These are phyloP conservation scores for Syngnathus rostellatus DNA, from an alignment of 2,797 vertebrate genomes.

Conservation along the genomic window DNA sequence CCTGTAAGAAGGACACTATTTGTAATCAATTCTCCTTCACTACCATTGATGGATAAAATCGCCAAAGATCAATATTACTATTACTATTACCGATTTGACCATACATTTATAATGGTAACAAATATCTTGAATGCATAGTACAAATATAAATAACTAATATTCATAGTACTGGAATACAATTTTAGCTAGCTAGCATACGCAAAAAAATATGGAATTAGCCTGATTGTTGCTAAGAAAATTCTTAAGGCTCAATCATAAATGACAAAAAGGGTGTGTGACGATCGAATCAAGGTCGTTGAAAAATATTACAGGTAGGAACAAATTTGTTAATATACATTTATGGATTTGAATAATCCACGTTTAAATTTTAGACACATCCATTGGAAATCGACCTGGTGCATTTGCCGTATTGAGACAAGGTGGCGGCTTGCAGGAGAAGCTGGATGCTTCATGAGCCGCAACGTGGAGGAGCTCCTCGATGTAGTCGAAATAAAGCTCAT, in stretches of 20 bases:
- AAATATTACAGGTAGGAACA: too few relatives aligned
- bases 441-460: constrained; percentile 45
- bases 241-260: neutral
- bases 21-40: too few relatives aligned
- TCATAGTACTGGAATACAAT: neutral
- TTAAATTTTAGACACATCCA: too few relatives aligned
- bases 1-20: constrained; percentile 31
- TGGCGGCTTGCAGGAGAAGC: constrained; percentile 65
- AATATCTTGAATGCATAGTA: neutral
- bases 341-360: neutral
- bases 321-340: neutral
- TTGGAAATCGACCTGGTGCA: constrained; percentile 49
- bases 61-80: too few relatives aligned
- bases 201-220: neutral
- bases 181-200: neutral
- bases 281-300: neutral
- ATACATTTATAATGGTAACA: neutral
- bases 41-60: too few relatives aligned
- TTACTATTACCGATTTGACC: neutral
- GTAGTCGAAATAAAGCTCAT: constrained; percentile 67
- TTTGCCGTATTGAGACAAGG: constrained; percentile 51
- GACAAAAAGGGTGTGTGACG: neutral
- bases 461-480: constrained; percentile 60
- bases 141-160: neutral
- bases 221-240: neutral